Evolutionary conservation across 2,888 invertebrate genomes (phyloP), one percentile per base, ranked within the genome.

Genomic region (Nudaria mundana): DNA sequence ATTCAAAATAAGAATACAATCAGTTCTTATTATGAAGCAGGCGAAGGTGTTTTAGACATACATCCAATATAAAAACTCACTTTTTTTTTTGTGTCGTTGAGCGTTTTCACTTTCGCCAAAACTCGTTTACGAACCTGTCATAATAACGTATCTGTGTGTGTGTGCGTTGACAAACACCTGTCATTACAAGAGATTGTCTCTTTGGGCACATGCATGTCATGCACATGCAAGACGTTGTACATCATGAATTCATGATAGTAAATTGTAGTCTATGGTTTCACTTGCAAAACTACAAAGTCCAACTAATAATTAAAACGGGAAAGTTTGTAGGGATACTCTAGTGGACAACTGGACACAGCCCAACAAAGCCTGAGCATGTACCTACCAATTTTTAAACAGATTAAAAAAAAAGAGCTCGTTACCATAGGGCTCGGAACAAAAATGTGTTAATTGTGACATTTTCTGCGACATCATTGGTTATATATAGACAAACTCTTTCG

Each of bases 61-160:
- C 30, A 26, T 26, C 34, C 34, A 30, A 44, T 40, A 40, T 30
- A 40, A 56, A 63, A 58, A 54, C 55, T 60, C 58, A 48, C 63
- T 63, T 67, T 61, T 63, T n/a, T 54, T 57, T 16, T 44, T 32
- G 39, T 31, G 40, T 37, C 34, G 20, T 33, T 30, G 43, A 2
- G n/a, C 43, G 54, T 56, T 60, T 66, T 70, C 64, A 67, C 71
- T 71, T 67, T 70, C 67, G 58, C 62, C 66, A 33, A 59, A 67
- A 69, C 65, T 50, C 32, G 66, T 66, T 49, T 35, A 26, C 25
- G 32, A 14, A 38, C 45, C 51, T 52, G 49, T 31, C 24, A 24
- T 57, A 58, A 54, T 3, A 43, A 59, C 31, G 2, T 38, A 20
- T 18, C 43, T 53, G 57, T 54, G 56, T 18, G 44, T 53, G 57